phyloP scores from a whole-genome alignment of 2,888 invertebrate species.

The Agrotis puta region DNA sequence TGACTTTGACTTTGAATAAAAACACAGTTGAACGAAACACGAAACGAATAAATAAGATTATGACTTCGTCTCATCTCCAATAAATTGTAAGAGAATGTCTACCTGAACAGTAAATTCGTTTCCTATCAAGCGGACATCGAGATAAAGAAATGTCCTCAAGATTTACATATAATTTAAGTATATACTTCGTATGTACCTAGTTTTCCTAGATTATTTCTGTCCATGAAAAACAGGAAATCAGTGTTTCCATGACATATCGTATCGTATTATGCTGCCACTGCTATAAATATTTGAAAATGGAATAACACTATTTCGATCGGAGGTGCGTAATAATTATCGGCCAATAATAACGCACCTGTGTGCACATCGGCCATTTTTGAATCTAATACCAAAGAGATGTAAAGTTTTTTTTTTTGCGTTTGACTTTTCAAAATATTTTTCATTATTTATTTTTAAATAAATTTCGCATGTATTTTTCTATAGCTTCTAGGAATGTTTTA shows the following conservation, averaged over 20 bases:
- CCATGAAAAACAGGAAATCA: too few species aligned
- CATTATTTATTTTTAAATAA: too few species aligned
- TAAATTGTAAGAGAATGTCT: background rate
- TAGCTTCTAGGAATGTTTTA: slow-evolving; percentile 14
- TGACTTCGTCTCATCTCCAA: too few species aligned
- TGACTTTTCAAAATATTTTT: slow-evolving; percentile 3
- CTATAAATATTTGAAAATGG: slow-evolving; percentile 4
- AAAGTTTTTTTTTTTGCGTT: too few species aligned
- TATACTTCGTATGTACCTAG: background rate
- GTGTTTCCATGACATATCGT: too few species aligned
- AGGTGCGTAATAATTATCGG: too few species aligned
- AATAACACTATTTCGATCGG: background rate
- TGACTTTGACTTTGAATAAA: too few species aligned
- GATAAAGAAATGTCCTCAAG: background rate
- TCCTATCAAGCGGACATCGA: background rate
- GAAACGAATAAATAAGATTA: background rate
- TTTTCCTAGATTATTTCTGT: background rate
- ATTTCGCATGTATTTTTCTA: slow-evolving; percentile 4
- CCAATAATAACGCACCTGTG: too few species aligned
- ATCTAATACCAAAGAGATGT: too few species aligned
- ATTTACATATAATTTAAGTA: background rate
- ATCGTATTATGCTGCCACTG: too few species aligned
- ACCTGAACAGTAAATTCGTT: background rate
- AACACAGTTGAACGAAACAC: background rate
- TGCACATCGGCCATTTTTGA: too few species aligned